phyloP scores from a whole-genome alignment of 1,140 invertebrate species.

The Notospermus geniculatus region DNA sequence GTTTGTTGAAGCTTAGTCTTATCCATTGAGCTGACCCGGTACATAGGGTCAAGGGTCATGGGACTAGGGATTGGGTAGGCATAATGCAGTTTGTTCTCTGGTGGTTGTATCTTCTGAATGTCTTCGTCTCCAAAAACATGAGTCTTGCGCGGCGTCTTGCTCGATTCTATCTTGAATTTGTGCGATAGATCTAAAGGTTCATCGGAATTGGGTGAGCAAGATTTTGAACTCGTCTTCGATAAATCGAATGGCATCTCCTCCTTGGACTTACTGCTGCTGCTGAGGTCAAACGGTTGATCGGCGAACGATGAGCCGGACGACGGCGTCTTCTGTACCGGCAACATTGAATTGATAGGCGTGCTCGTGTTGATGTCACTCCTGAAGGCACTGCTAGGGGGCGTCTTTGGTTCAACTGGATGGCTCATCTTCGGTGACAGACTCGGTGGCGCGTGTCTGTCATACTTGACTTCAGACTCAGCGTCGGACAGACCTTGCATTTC shows the following conservation, averaged over 20 bases:
- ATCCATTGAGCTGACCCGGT: constrained; percentile 27
- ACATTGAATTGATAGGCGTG: background rate
- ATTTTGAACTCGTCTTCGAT: no score
- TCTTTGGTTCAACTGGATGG: background rate
- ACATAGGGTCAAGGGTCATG: constrained; percentile 34
- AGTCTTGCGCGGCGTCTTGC: constrained; percentile 39
- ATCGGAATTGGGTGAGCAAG: no score
- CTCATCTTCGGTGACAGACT: background rate
- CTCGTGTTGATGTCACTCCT: background rate
- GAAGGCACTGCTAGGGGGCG: background rate
- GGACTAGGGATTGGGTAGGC: constrained; percentile 40
- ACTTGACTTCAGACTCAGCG: background rate
- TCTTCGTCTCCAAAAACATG: constrained; percentile 43
- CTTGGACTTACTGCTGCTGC: constrained; percentile 24
- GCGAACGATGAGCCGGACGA: constrained; percentile 8
- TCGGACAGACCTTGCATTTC: constrained; percentile 16
- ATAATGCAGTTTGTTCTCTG: constrained; percentile 30
- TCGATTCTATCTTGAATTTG: background rate
- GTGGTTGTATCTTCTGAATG: background rate
- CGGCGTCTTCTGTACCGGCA: background rate
- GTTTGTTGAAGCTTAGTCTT: constrained; percentile 34
- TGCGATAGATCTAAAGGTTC: background rate
- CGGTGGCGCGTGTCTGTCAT: background rate
- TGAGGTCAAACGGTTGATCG: constrained; percentile 37
- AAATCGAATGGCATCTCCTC: constrained; percentile 26